Conservation (phyloP, 2,113 vertebrate genomes). For the Nothocercus nigrocapillus region DNA sequence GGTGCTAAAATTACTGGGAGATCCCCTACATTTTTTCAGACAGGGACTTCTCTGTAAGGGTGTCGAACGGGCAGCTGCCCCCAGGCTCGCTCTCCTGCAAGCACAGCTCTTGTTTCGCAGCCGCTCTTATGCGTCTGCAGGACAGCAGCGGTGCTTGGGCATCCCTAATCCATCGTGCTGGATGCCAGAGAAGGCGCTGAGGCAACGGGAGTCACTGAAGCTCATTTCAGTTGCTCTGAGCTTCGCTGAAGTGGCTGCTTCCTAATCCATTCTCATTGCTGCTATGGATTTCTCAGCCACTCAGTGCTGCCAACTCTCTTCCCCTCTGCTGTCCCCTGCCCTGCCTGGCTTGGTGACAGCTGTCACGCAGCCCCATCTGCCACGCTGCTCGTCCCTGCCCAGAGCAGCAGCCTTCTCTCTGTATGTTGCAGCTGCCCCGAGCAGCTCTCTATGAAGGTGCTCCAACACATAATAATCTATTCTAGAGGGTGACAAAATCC, state of each 20-base stretch:
- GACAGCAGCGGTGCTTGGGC: neutral
- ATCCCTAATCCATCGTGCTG: neutral
- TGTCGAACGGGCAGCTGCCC: neutral
- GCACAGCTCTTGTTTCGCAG: neutral
- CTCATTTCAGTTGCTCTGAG: neutral
- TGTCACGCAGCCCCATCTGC: neutral
- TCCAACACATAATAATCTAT: neutral
- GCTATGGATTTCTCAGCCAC: neutral
- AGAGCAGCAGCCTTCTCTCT: neutral
- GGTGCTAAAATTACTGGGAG: neutral
- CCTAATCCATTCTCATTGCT: neutral
- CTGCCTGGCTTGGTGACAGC: neutral
- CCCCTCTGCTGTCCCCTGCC: neutral
- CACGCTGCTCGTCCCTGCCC: neutral
- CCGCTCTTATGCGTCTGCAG: neutral
- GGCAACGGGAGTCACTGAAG: rapidly evolving
- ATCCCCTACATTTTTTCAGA: neutral
- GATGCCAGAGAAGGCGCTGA: neutral
- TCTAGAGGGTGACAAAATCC: neutral
- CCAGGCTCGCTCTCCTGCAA: neutral
- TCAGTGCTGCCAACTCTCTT: neutral
- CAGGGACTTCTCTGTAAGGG: neutral
- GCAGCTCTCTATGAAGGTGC: neutral
- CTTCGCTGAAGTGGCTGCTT: neutral
- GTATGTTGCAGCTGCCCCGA: neutral